Evolutionary conservation across 2,888 invertebrate species (phyloP).

Genomic region (Galeopsomyia nigrocyanea): DNA sequence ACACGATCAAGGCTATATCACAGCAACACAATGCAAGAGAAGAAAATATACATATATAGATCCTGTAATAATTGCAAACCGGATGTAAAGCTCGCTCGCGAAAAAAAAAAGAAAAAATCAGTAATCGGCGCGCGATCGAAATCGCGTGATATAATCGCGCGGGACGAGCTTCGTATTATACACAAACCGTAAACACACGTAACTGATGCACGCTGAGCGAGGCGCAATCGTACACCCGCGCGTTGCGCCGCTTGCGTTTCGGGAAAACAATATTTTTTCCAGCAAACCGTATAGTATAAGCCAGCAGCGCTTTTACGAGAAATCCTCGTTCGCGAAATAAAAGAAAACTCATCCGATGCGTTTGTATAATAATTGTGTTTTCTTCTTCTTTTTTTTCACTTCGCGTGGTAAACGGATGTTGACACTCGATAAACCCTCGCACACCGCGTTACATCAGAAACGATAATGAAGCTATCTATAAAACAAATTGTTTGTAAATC

Average conservation of each 20-base stretch:
- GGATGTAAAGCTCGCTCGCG: slow-evolving; percentile 8
- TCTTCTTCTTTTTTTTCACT: background rate
- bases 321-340: slow-evolving; percentile 26
- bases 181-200: slow-evolving; percentile 24
- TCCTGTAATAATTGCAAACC: background rate
- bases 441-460: too few relatives aligned
- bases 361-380: background rate
- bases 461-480: too few relatives aligned
- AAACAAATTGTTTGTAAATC: too few relatives aligned
- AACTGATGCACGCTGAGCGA: slow-evolving; percentile 19
- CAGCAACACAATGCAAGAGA: background rate
- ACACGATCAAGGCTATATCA: slow-evolving; percentile 3
- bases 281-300: slow-evolving; percentile 20
- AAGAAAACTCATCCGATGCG: slow-evolving; percentile 11
- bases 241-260: slow-evolving; percentile 15
- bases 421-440: too few relatives aligned
- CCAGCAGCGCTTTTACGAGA: slow-evolving; percentile 30
- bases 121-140: slow-evolving; percentile 25
- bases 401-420: too few relatives aligned
- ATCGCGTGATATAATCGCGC: slow-evolving; percentile 43
- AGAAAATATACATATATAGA: background rate
- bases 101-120: slow-evolving; percentile 12
- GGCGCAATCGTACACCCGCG: slow-evolving; percentile 1
- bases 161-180: slow-evolving; percentile 23
- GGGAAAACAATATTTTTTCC: slow-evolving; percentile 46